phyloP scores from a whole-genome alignment of 2,113 vertebrate genomes.

The Bos taurus region ARS-UCD2.0 NC_037347.1:12592001-12592500 shows the following conservation, averaged over 20 bases:
- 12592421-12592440: neutral
- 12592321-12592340: neutral
- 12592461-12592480: neutral
- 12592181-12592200: neutral
- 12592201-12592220: neutral
- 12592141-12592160: neutral
- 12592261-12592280: neutral
- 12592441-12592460: neutral
- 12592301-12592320: neutral
- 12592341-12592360: conserved; percentile 11
- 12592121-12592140: conserved; percentile 30
- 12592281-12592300: neutral
- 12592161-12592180: neutral
- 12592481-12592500: neutral
- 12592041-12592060: neutral
- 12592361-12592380: neutral
- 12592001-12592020: neutral
- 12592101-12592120: neutral
- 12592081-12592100: conserved; percentile 39
- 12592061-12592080: conserved; percentile 38
- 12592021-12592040: neutral
- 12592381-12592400: neutral
- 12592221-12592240: neutral
- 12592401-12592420: neutral
- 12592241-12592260: neutral